Percentiles rank a stretch among this genome's conserved stretches.
Evolutionary conservation across 2,888 invertebrate genomes (phyloP).

Genomic region (Phaedon cochleariae): DNA sequence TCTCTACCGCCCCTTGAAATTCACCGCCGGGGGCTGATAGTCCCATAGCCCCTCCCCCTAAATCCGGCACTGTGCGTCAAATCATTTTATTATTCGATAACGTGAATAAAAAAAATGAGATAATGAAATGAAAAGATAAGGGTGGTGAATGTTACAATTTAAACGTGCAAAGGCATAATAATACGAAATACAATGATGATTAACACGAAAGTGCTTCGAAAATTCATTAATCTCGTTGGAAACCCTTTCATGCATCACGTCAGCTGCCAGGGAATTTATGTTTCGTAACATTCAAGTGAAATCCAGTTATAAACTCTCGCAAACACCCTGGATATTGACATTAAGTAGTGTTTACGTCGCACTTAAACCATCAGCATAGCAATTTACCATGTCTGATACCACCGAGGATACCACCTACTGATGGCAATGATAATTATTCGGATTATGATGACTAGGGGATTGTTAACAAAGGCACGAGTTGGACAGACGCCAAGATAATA

Average conservation of each 20-base stretch:
- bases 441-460: neutral
- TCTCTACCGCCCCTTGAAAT: too few species aligned
- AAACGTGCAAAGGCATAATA: too few species aligned
- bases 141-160: too few species aligned
- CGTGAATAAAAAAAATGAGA: too few species aligned
- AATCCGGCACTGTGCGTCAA: too few species aligned
- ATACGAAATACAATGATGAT: too few species aligned
- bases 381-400: neutral
- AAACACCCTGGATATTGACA: neutral
- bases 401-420: neutral
- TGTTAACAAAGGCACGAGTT: constrained; percentile 13
- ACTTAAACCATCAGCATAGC: neutral
- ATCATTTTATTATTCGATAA: too few species aligned
- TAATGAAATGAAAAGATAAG: too few species aligned
- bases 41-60: too few species aligned
- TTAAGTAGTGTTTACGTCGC: neutral
- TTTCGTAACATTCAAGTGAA: neutral
- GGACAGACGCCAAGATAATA: constrained; percentile 27
- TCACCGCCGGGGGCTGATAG: too few species aligned
- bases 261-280: neutral
- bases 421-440: neutral
- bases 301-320: neutral
- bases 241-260: neutral
- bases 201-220: neutral
- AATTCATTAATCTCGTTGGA: neutral